Base-by-base conservation (phyloP, 2,113 vertebrate genomes). In the Scatophagus argus region DNA sequence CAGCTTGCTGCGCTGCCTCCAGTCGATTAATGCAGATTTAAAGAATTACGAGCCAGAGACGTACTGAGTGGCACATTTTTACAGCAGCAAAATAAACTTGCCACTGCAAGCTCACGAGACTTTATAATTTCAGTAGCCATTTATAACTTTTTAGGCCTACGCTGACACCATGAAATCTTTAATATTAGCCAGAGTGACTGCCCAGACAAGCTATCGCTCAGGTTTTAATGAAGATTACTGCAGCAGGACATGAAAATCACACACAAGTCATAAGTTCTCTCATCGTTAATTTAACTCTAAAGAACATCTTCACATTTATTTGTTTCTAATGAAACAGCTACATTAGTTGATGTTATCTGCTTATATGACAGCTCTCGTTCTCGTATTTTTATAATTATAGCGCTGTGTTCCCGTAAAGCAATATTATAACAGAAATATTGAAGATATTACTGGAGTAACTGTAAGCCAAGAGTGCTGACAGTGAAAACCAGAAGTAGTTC, bases 11-110 rank as follows among this genome's bases (percentile, higher is more conserved):
- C 8, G 12, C 8, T 67, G 32, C 19, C 16, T 4, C 49, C 36
- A 68, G 52, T 69, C 25, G 55, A 69, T 31, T 36, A 59, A 36
- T 47, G 54, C 41, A 44, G 9, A 54, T 52, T 44, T 25, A 49
- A 27, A 51, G 43, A 47, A 49, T 47, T 47, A 21, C n/a, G 31
- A 32, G 4, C 17, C 11, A n/a, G 41, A 47, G n/a, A 19, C 52
- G 1, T 34, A 25, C 23, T 21, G 23, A 25, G 23, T 7, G 9
- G 4, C 23, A 51, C 32, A 43, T 38, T 43, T n/a, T 64, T 43
- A 56, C 21, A 38, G 8, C 32, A 31, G 60, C 25, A n/a, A 74
- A 74, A 41, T 19, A 25, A 32, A 68, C 11, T 46, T 19, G 11
- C 46, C 44, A 51, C 41, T 21, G 11, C 21, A 38, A 9, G 14